Evolutionary conservation across 1,140 invertebrate genomes (phyloP), one percentile per base, ranked within the genome.

Genomic region (Ceratitis capitata): DNA sequence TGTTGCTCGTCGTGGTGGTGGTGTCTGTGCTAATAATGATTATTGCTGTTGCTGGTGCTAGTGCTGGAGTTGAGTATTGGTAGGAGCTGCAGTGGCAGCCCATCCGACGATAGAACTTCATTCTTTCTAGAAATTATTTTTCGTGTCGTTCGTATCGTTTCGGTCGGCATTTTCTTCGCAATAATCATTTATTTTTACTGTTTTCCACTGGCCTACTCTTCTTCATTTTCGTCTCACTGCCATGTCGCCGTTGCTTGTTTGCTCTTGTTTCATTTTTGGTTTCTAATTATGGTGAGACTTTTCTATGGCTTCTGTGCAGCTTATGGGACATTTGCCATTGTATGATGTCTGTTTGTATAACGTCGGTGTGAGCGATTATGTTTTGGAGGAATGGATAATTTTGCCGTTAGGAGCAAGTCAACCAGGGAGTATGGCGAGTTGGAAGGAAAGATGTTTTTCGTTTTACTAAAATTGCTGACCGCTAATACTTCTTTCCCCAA

Each of bases 251-350:
- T 53, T 85, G 82, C 56, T 87, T 85, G 88, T 86, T 85, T 89
- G 88, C n/a, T n/a, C n/a, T 84, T 84, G 86, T 88, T 88, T 88
- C 84, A 85, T 88, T 87, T 88, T 88, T 87, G 69, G 69, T 78
- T 78, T 78, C 69, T 78, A 78, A 78, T 78, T 78, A 78, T 78
- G 69, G 69, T 78, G 69, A 78, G 69, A 78, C 69, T 78, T 78
- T 78, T 78, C 39, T 78, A 78, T 9, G 69, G 69, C 69, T 78
- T 78, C 69, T 39, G 69, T 35, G 69, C 39, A 78, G 69, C 69
- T 78, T 78, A 78, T 78, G 39, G 69, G 39, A 26, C 69, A 78
- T 78, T 78, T 78, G 32, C 39, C 69, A 78, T 78, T 45, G 26
- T 78, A 78, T 39, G 35, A 32, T 64, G 51, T 74, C 1, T 35